Conservation (phyloP, 2,888 invertebrate species). For the Andrena trimmerana region DNA sequence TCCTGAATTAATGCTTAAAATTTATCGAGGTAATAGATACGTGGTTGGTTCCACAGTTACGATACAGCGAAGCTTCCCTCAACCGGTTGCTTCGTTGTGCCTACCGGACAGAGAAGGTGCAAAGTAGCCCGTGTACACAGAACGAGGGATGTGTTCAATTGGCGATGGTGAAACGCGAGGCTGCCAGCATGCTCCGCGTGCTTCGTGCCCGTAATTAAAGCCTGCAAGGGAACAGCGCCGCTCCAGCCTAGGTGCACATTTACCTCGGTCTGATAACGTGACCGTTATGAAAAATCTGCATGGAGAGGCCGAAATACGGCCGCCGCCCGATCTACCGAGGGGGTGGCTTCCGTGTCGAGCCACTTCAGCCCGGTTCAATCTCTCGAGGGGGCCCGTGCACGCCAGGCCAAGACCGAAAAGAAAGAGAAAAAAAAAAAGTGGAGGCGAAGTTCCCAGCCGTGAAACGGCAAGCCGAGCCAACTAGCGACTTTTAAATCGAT, state of each 20-base stretch:
- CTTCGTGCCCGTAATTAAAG: conserved; percentile 77
- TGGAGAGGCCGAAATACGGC: conserved; percentile 38
- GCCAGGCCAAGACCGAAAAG: conserved; percentile 35
- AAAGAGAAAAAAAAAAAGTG: conserved; percentile 15
- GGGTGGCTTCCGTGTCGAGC: conserved; percentile 55
- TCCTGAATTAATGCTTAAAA: no score
- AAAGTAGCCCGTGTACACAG: neutral
- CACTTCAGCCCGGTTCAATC: conserved; percentile 48
- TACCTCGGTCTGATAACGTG: conserved; percentile 50
- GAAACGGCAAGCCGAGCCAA: conserved; percentile 7
- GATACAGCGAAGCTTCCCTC: conserved; percentile 5
- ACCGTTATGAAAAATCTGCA: conserved; percentile 64
- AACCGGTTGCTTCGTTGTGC: neutral
- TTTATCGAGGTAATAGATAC: no score
- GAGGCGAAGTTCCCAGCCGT: conserved; percentile 4
- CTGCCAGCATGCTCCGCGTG: conserved; percentile 69
- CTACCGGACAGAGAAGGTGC: neutral
- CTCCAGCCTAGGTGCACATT: conserved; percentile 26
- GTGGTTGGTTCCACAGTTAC: no score
- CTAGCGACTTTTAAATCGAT: conserved; percentile 42
- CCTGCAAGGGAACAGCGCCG: conserved; percentile 51
- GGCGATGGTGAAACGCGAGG: conserved; percentile 46
- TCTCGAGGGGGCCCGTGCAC: conserved; percentile 49
- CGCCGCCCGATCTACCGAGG: conserved; percentile 16
- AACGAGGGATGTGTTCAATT: conserved; percentile 41